Conservation (phyloP, 2,113 vertebrate species). For the Madoqua kirkii region DNA sequence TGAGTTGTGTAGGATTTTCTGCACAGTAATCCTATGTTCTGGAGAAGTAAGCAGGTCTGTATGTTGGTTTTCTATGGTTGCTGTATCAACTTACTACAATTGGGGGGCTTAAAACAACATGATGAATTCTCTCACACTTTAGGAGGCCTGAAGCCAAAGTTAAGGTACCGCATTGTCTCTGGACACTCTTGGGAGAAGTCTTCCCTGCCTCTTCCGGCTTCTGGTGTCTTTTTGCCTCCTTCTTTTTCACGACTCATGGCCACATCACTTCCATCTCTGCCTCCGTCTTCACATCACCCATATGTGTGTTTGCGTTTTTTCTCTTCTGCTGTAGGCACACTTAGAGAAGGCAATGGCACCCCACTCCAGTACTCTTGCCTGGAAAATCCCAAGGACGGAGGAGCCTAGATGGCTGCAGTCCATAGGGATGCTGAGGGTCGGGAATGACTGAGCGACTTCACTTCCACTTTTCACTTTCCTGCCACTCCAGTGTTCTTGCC, state of each 20-base stretch:
- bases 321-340: background rate
- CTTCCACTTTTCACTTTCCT: too few species aligned
- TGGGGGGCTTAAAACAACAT: background rate
- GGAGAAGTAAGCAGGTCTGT: background rate
- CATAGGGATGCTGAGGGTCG: too few species aligned
- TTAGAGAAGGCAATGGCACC: too few species aligned
- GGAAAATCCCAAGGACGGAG: too few species aligned
- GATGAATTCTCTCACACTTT: background rate
- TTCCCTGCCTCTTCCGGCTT: background rate
- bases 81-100: background rate
- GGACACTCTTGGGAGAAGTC: too few species aligned
- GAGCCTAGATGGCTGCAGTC: too few species aligned
- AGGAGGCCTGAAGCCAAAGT: background rate
- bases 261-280: background rate
- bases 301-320: background rate
- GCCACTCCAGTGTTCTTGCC: too few species aligned
- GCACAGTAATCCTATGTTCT: background rate
- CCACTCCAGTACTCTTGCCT: too few species aligned
- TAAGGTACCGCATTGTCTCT: background rate
- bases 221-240: background rate
- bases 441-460: too few species aligned
- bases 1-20: background rate
- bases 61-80: background rate
- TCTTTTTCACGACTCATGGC: background rate
- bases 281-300: background rate